A percentile compares a stretch with the other conserved stretches of the same genome.
Conservation (phyloP, 1,140 invertebrate species). For the Anoplolepis gracilipes region DNA sequence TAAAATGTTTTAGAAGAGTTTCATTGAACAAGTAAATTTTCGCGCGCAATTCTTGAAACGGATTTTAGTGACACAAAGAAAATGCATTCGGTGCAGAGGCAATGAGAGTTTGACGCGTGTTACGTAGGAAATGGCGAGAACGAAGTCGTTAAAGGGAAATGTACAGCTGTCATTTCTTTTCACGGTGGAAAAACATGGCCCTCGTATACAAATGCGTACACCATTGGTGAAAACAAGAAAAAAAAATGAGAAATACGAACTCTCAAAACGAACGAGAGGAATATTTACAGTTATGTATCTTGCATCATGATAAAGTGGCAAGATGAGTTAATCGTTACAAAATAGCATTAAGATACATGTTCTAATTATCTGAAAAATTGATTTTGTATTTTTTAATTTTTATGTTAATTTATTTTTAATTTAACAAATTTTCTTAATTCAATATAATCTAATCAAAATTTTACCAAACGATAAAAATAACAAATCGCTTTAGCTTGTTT, state of each 20-base stretch:
- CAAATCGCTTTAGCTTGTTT: background rate
- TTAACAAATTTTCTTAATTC: background rate
- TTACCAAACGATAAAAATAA: background rate
- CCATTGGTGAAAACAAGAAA: background rate
- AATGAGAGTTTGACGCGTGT: constrained; percentile 36
- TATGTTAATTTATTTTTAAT: background rate
- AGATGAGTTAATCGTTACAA: constrained; percentile 10
- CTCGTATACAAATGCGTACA: background rate
- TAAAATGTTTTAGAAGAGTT: background rate
- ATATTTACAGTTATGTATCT: constrained; percentile 13
- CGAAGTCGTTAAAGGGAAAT: constrained; percentile 42
- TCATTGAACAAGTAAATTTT: constrained; percentile 29
- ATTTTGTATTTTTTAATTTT: background rate
- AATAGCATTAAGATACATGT: background rate
- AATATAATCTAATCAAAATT: background rate
- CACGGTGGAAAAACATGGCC: background rate
- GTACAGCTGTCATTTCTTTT: constrained; percentile 29
- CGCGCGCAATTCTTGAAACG: background rate
- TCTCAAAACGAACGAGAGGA: constrained; percentile 16
- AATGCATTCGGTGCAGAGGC: constrained; percentile 26
- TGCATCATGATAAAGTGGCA: background rate
- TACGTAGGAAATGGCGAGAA: constrained; percentile 35
- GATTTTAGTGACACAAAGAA: constrained; percentile 29
- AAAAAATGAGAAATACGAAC: background rate
- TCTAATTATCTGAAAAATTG: background rate